phyloP scores from a whole-genome alignment of 2,113 vertebrate genomes.

The Martes martes region DNA sequence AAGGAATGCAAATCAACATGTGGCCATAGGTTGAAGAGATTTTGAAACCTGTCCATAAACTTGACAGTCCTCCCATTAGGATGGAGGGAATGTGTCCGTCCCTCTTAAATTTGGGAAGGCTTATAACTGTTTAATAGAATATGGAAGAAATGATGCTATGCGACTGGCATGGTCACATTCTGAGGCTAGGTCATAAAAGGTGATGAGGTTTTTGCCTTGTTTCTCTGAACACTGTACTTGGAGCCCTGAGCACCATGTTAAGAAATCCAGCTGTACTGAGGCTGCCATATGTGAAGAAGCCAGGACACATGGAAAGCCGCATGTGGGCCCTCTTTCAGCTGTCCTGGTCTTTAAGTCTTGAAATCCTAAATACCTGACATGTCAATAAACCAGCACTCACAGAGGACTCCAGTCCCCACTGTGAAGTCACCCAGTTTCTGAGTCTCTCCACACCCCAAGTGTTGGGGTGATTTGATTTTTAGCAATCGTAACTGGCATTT shows the following conservation, averaged over 20 bases:
- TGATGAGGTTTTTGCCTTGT: neutral
- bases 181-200: conserved; percentile 30
- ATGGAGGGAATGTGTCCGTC: neutral
- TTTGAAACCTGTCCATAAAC: neutral
- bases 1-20: neutral
- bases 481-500: neutral
- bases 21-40: neutral
- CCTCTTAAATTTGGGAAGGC: neutral
- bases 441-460: neutral
- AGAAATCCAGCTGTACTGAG: neutral
- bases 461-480: neutral
- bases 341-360: neutral
- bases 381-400: neutral
- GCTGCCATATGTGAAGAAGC: neutral
- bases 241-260: neutral
- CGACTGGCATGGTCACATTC: neutral
- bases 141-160: neutral
- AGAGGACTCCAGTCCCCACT: neutral
- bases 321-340: neutral
- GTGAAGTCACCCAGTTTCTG: neutral
- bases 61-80: neutral
- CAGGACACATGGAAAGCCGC: neutral
- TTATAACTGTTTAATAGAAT: neutral
- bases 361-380: neutral
- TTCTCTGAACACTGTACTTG: neutral